Base-by-base conservation (phyloP, 2,888 invertebrate genomes). In the Drosophila rellima region DNA sequence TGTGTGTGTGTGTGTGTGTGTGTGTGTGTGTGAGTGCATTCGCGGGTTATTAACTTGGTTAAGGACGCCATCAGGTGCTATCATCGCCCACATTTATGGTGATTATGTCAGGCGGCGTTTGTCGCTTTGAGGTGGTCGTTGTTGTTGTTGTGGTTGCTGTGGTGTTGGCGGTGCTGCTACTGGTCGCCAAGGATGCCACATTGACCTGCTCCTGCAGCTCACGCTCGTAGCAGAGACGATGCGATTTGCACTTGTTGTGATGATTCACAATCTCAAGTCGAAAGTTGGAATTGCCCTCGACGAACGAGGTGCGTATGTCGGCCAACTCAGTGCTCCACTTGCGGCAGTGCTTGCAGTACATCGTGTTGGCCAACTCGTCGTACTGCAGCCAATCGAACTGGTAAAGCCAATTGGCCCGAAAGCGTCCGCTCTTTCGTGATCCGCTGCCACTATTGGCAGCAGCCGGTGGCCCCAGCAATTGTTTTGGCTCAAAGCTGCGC, bases 221-320 rank as follows among this genome's bases (percentile, higher is more conserved):
- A 3, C 93, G 92, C 66, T 94, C 94, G 48, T 92, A 92, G 90
- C 96, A 96, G 83, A 95, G 92, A 80, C 95, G 94, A 91, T 96
- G 96, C 33, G 96, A 96, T 91, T 96, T 96, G 91, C 95, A 96
- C 90, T 95, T 96, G 91, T 96, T 95, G 89, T 96, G 96, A 91
- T 96, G 96, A 91, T 96, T 96, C 48, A 96, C 95, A 83, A 96
- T 96, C 93, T 96, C 96, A 70, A 96, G 93, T 56, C 96, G 94
- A 92, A 96, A 96, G 92, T 96, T 96, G 48, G 95, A 94, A 86
- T 95, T 96, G 63, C 96, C 96, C 84, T 95, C 95, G n/a, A 96
- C 95, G 83, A 96, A 96, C 0, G 96, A 96, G n/a, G 96, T 96
- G 64, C 96, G 94, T 83, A 95, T 95, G 70, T 95, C 95, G 13